Percentiles rank a stretch among this genome's conserved stretches.
phyloP scores from a whole-genome alignment of 2,888 invertebrate genomes.

The Meandrusa payeni region DNA sequence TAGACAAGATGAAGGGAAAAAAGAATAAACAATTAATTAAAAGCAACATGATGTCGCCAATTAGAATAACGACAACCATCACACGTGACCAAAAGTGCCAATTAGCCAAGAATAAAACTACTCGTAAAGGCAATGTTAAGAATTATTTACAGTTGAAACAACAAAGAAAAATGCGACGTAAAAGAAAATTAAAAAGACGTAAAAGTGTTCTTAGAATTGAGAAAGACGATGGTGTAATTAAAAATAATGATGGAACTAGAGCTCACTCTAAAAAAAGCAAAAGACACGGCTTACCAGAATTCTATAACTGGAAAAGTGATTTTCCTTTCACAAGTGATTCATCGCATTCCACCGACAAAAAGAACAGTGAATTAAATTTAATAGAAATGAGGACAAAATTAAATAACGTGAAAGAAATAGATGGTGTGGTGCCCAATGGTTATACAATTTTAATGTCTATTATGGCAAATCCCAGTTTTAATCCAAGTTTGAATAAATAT shows the following conservation, averaged over 20 bases:
- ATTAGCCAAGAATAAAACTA: background rate
- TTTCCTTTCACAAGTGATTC: conserved; percentile 3
- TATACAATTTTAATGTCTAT: conserved; percentile 8
- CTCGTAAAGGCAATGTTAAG: conserved; percentile 3
- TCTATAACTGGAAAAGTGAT: conserved; percentile 1
- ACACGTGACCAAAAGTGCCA: background rate
- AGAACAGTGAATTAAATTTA: conserved; percentile 4
- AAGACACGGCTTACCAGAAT: conserved; percentile 3
- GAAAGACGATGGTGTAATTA: background rate
- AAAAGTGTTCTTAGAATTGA: too few species aligned
- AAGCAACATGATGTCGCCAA: background rate
- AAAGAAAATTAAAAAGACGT: conserved; percentile 1
- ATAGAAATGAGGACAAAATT: conserved; percentile 20
- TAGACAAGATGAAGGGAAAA: conserved; percentile 18
- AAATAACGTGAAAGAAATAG: conserved; percentile 25
- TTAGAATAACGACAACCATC: background rate
- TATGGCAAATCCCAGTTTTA: conserved; percentile 1
- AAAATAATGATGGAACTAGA: background rate
- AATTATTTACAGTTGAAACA: background rate
- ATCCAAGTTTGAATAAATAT: background rate
- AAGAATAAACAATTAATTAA: conserved; percentile 3
- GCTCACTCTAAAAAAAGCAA: background rate
- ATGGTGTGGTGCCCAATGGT: conserved; percentile 8
- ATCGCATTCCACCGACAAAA: conserved; percentile 1
- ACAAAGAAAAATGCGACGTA: conserved; percentile 3